A percentile compares a stretch with the other conserved stretches of the same genome.
phyloP scores from a whole-genome alignment of 2,113 vertebrate species.

The Tetrax tetrax region DNA sequence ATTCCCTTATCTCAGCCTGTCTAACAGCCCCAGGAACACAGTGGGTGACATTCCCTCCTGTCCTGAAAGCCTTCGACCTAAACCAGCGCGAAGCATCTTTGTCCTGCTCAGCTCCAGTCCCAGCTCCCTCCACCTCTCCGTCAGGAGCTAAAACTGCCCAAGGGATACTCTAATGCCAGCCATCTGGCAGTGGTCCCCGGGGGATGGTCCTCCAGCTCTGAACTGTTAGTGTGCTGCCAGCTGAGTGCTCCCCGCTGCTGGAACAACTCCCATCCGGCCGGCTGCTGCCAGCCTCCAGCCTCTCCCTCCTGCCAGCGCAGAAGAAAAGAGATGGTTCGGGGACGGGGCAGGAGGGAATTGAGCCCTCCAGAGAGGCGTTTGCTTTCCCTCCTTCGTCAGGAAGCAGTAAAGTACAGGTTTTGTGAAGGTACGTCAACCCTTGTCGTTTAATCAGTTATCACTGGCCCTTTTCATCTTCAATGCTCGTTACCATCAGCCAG shows the following conservation, averaged over 20 bases:
- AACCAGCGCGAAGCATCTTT: neutral
- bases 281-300: neutral
- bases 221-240: neutral
- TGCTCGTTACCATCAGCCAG: rapidly evolving
- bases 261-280: neutral
- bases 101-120: neutral
- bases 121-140: rapidly evolving
- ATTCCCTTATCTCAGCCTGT: neutral
- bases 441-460: neutral
- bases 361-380: neutral
- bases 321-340: neutral
- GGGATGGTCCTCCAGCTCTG: neutral
- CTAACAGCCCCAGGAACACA: neutral
- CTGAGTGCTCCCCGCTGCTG: neutral
- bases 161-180: neutral
- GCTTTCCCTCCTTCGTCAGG: neutral
- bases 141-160: neutral
- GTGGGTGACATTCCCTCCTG: neutral
- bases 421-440: neutral
- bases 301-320: neutral
- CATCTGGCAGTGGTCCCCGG: neutral
- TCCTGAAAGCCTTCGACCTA: neutral
- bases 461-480: neutral
- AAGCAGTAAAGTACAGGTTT: neutral
- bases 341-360: neutral